Evolutionary conservation across 2,113 vertebrate species (phyloP).

Genomic region (Odocoileus hemionus): DNA sequence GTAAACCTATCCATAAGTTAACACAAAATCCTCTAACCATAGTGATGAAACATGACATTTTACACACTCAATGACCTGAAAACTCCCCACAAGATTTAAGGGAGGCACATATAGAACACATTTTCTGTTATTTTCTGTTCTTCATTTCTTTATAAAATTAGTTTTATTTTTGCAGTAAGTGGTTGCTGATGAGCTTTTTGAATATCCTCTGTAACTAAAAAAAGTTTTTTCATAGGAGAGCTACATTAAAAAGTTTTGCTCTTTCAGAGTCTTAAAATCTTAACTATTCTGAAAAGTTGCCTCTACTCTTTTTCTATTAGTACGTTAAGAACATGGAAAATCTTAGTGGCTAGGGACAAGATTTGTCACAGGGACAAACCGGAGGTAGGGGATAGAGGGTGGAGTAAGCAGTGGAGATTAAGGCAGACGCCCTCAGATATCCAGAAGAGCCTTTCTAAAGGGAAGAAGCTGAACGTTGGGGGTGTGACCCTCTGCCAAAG

Average conservation of each 20-base stretch:
- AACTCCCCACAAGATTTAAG: background rate
- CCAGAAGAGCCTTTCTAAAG: background rate
- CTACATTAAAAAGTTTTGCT: background rate
- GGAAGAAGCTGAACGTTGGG: background rate
- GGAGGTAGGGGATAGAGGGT: background rate
- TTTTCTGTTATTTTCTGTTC: background rate
- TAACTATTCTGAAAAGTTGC: background rate
- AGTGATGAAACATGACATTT: background rate
- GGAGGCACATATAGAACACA: background rate
- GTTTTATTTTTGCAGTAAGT: conserved; percentile 12
- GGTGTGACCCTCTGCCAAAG: no score
- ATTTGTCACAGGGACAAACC: background rate
- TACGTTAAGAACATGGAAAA: background rate
- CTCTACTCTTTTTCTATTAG: background rate
- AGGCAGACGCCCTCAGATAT: background rate
- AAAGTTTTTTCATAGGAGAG: background rate
- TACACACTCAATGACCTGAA: background rate
- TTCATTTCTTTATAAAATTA: background rate
- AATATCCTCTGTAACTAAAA: background rate
- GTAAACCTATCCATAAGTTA: background rate
- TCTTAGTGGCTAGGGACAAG: background rate
- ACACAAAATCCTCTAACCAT: background rate
- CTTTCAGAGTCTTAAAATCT: background rate
- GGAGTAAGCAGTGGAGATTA: background rate
- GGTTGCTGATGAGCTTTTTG: background rate